phyloP scores from a whole-genome alignment of 2,797 vertebrate genomes.

The Pristis pectinata region DNA sequence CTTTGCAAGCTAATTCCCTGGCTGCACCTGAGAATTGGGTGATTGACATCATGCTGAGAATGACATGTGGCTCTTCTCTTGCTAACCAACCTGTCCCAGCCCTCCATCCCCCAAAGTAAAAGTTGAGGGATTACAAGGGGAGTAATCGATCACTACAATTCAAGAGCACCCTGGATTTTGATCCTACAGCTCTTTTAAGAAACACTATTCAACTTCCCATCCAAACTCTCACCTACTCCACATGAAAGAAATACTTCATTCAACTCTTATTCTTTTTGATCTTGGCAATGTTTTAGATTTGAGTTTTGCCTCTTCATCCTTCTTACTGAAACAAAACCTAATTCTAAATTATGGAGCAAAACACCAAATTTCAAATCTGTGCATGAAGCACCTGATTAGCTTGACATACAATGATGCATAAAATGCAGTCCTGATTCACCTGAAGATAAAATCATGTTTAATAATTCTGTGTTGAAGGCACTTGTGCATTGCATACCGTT shows the following conservation, averaged over 20 bases:
- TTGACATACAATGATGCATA: not conserved
- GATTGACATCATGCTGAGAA: not conserved
- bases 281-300: not conserved
- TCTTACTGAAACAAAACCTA: not conserved
- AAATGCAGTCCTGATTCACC: not conserved
- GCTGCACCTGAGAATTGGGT: not conserved
- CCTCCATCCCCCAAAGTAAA: not conserved
- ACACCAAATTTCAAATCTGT: not conserved
- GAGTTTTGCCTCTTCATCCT: not conserved
- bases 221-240: not conserved
- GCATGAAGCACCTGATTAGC: not conserved
- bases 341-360: not conserved
- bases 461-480: not conserved
- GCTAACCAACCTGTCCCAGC: too few relatives aligned
- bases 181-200: not conserved
- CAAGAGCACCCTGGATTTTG: not conserved
- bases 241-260: not conserved
- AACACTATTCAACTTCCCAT: not conserved
- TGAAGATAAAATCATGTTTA: not conserved
- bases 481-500: not conserved
- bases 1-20: too few relatives aligned
- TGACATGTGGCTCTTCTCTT: not conserved
- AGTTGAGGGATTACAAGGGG: not conserved
- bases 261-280: not conserved
- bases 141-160: not conserved